These are phyloP conservation scores for Bovichtus variegatus DNA, from an alignment of 2,797 vertebrate species.

Conservation along the genomic window DNA sequence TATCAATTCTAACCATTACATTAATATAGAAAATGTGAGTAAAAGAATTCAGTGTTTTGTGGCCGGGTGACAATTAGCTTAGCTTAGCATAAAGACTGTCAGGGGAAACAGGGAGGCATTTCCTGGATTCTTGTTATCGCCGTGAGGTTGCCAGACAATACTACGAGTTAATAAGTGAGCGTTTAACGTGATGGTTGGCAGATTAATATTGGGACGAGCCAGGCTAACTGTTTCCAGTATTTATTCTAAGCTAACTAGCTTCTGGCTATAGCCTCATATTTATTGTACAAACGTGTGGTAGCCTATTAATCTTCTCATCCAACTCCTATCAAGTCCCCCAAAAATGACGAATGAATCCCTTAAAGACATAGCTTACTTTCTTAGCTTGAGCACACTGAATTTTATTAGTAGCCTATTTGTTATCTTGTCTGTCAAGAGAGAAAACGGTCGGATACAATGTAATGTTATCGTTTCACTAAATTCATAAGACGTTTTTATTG, in stretches of 20 bases:
- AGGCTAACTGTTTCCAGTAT: neutral
- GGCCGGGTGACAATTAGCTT: neutral
- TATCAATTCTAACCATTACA: neutral
- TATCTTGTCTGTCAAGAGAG: neutral
- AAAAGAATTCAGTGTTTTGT: neutral
- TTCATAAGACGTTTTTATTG: conserved; percentile 7
- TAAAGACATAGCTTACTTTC: neutral
- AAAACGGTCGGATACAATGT: conserved; percentile 1
- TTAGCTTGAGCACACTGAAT: neutral
- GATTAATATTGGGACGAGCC: neutral
- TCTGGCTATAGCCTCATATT: neutral
- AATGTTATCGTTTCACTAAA: neutral
- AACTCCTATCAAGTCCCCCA: neutral
- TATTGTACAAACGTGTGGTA: neutral
- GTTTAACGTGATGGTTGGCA: neutral
- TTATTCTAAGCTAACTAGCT: neutral
- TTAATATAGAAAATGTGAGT: neutral
- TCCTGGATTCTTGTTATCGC: neutral
- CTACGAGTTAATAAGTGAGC: neutral
- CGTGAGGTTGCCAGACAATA: neutral
- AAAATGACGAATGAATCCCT: neutral
- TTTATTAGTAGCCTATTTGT: neutral
- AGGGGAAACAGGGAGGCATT: neutral
- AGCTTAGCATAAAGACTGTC: neutral
- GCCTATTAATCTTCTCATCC: neutral